Base-by-base conservation (phyloP, 2,888 invertebrate species). In the Melipona beecheii region DNA sequence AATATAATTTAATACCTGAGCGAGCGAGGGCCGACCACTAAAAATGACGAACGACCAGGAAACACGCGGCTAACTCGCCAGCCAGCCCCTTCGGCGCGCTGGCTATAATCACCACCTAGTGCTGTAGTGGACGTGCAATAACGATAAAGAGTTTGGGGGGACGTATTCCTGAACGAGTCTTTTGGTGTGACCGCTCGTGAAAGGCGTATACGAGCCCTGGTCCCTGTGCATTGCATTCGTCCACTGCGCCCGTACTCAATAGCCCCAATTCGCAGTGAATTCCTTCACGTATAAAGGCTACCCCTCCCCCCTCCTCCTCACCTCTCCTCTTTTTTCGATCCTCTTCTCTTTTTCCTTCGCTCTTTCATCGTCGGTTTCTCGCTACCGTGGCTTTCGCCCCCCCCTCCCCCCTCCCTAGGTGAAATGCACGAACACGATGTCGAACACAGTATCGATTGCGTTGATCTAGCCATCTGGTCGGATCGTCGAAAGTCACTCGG, bases 1-100 rank as follows among this genome's bases (percentile, higher is more conserved):
- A 89, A 90, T 91, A 91, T 91, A 91, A 92, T 92, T 91, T 90
- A 91, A 92, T 91, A 91, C 86, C 84, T 87, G 85, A 76, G 66
- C 84, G 85, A 88, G 77, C 89, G 81, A 87, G 84, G 81, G 68
- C 74, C 86, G 74, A 86, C 86, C 89, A 87, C 90, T 90, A 89
- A 89, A 91, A 90, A 90, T 92, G 90, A 91, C 88, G 87, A 87
- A 92, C 87, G 87, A 75, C 83, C 85, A 68, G 87, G 87, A 89
- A 91, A 89, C 86, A 89, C 74, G 87, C 80, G 86, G 85, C 82
- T 81, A 84, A 81, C 78, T 83, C 84, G 58, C 83, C 75, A 78
- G 66, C 77, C 69, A 82, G 66, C 74, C 72, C 69, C 79, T 84
- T 54, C 75, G n/a, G 15, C 70, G 43, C 24, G 50, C 58, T 56